A percentile compares a stretch with the other conserved stretches of the same genome.
phyloP scores from a whole-genome alignment of 1,140 invertebrate species.

The Drosophila willistoni region DNA sequence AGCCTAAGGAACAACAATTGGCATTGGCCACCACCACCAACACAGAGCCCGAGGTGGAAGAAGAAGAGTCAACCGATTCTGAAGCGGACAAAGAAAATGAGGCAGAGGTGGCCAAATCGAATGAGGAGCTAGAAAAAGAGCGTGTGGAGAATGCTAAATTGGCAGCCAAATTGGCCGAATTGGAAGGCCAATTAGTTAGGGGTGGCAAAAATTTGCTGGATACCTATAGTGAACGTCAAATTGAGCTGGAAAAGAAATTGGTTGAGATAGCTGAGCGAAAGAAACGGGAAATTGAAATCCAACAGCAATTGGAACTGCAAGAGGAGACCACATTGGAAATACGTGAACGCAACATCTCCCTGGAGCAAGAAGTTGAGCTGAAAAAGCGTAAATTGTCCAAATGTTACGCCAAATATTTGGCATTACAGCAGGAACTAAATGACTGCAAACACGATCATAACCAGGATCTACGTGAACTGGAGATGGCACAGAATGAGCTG shows the following conservation, averaged over 20 bases:
- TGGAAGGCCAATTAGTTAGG: constrained; percentile 94
- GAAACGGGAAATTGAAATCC: constrained; percentile 91
- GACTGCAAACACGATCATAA: constrained; percentile 93
- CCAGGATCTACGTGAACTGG: constrained; percentile 90
- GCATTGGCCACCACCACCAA: constrained; percentile 33
- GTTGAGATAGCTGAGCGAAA: constrained; percentile 94
- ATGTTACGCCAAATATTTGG: constrained; percentile 82
- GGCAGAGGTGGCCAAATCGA: constrained; percentile 83
- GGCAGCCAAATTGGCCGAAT: constrained; percentile 85
- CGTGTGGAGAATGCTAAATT: constrained; percentile 83
- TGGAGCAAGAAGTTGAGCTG: constrained; percentile 96
- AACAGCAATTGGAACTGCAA: constrained; percentile 93
- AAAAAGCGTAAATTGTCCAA: constrained; percentile 95
- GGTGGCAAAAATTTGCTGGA: constrained; percentile 95
- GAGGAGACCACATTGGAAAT: constrained; percentile 95
- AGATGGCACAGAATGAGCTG: constrained; percentile 91
- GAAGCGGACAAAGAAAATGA: constrained; percentile 84
- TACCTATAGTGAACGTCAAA: constrained; percentile 94
- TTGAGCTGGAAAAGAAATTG: constrained; percentile 90
- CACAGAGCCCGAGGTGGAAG: constrained; percentile 82
- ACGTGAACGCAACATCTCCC: constrained; percentile 91
- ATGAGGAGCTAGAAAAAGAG: constrained; percentile 83
- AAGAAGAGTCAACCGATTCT: constrained; percentile 85
- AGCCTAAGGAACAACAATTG: constrained; percentile 44
- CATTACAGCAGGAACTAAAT: constrained; percentile 89